Evolutionary conservation across 2,888 invertebrate genomes (phyloP).

Genomic region (Dynastes grantii): DNA sequence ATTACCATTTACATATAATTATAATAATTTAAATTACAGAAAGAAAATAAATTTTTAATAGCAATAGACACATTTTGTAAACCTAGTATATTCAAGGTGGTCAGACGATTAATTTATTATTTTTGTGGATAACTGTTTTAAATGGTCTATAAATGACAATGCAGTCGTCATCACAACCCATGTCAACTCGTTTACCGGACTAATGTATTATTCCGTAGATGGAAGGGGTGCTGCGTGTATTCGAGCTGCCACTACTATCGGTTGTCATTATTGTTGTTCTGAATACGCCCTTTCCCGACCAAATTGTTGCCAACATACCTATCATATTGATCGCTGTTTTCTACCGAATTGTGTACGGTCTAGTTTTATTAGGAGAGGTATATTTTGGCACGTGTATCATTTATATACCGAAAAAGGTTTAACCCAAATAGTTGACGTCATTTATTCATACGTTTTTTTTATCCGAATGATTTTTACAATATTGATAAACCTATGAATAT

Average conservation of each 20-base stretch:
- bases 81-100: neutral
- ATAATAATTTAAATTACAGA: no score
- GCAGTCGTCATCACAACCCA: conserved; percentile 30
- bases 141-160: conserved; percentile 42
- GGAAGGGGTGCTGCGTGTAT: conserved; percentile 34
- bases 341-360: conserved; percentile 5
- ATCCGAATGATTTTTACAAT: neutral
- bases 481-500: neutral
- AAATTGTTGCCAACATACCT: conserved; percentile 33
- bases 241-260: conserved; percentile 15
- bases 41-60: no score
- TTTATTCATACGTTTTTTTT: neutral
- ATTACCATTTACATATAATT: no score
- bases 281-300: conserved; percentile 11
- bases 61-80: neutral
- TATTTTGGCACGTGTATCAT: conserved; percentile 17
- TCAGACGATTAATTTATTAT: conserved; percentile 27
- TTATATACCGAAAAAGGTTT: neutral
- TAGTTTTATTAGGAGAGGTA: conserved; percentile 14
- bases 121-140: conserved; percentile 7
- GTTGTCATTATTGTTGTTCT: conserved; percentile 39
- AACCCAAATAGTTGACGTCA: neutral
- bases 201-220: conserved; percentile 45
- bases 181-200: conserved; percentile 37
- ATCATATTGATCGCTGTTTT: conserved; percentile 38